Conservation (phyloP, 2,888 invertebrate genomes). For the Autographa pulchrina region DNA sequence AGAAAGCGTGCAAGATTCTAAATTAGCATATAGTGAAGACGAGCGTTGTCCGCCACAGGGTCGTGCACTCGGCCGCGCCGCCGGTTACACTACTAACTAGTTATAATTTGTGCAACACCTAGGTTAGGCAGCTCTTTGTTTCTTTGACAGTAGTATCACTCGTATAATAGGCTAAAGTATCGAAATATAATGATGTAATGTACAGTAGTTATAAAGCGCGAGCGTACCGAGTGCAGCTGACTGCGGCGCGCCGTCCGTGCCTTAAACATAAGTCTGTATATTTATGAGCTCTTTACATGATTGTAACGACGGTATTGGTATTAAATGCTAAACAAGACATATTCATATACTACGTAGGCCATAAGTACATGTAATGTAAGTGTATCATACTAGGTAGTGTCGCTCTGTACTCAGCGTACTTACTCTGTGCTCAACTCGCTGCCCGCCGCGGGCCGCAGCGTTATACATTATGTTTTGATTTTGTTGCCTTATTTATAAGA, state of each 20-base stretch:
- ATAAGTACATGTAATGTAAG: constrained; percentile 55
- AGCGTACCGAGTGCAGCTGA: constrained; percentile 49
- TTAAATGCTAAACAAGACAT: constrained; percentile 30
- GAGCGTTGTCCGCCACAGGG: constrained; percentile 62
- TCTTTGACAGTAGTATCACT: constrained; percentile 16
- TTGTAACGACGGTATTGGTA: constrained; percentile 38
- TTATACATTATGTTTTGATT: constrained; percentile 31
- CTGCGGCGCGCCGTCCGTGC: constrained; percentile 77
- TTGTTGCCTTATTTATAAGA: constrained; percentile 39
- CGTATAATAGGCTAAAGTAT: constrained; percentile 16
- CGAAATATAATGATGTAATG: constrained; percentile 12
- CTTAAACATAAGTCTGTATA: constrained; percentile 79
- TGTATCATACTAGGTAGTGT: constrained; percentile 41
- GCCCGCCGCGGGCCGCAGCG: constrained; percentile 22
- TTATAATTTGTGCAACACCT: constrained; percentile 19
- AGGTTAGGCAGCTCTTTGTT: constrained; percentile 38
- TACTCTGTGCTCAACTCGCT: constrained; percentile 51
- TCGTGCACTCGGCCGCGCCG: constrained; percentile 51
- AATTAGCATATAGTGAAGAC: constrained; percentile 80
- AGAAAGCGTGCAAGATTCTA: constrained; percentile 85
- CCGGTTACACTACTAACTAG: constrained; percentile 8
- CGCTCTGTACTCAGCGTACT: constrained; percentile 20
- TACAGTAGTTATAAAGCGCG: constrained; percentile 20
- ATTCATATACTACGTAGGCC: constrained; percentile 43
- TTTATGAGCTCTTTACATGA: constrained; percentile 64